These are phyloP conservation scores for Trissolcus japonicus DNA, from an alignment of 2,888 invertebrate genomes.

Conservation along the genomic window DNA sequence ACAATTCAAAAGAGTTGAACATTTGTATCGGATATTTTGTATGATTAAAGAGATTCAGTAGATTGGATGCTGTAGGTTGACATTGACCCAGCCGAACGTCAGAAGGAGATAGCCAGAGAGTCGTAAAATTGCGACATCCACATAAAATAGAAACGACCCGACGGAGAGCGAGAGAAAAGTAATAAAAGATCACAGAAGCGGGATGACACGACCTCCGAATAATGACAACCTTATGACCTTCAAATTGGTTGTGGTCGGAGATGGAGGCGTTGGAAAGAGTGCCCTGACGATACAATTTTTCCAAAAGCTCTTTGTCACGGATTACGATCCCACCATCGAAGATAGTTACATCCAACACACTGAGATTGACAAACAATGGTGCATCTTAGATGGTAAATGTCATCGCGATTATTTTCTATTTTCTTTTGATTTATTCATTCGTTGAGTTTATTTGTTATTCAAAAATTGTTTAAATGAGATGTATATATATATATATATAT, in stretches of 20 bases:
- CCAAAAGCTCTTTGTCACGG: conserved; percentile 94
- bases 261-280: conserved; percentile 96
- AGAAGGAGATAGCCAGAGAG: conserved; percentile 7
- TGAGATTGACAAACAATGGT: conserved; percentile 94
- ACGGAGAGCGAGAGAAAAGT: conserved; percentile 48
- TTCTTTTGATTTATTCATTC: background rate
- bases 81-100: background rate
- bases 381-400: conserved; percentile 87
- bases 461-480: background rate
- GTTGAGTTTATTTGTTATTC: background rate
- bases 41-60: background rate
- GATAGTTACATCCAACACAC: conserved; percentile 96
- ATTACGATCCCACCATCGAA: conserved; percentile 97
- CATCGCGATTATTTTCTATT: background rate
- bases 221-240: conserved; percentile 85
- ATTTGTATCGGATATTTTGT: background rate
- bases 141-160: background rate
- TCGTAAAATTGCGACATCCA: background rate
- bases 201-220: conserved; percentile 84
- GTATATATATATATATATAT: too few species aligned
- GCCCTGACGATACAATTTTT: conserved; percentile 98
- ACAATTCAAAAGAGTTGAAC: too few species aligned
- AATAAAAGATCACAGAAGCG: conserved; percentile 68
- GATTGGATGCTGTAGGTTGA: conserved; percentile 6
- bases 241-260: conserved; percentile 94